Base-by-base conservation (phyloP, 2,113 vertebrate genomes). In the Garra rufa region DNA sequence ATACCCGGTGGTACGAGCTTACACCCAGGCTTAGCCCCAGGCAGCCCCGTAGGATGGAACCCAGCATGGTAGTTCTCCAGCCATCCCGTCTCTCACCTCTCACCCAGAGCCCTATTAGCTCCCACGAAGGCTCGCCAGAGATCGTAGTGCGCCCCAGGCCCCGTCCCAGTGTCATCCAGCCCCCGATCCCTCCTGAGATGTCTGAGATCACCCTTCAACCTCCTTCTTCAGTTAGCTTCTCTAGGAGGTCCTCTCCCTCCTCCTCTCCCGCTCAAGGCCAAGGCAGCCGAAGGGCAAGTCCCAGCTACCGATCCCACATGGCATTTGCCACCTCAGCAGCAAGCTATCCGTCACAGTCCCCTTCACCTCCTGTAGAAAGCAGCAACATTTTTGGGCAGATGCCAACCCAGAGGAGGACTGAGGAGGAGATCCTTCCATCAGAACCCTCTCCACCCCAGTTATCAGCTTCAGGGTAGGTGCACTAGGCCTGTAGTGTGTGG, bases 41-140 rank as follows among this genome's bases (percentile, higher is more conserved):
- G 92, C 97, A 97, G 92, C 93, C 92, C 92, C 95, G 97, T 91
- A 96, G 97, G 89, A 94, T 97, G 84, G 98, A 99, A 94, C 92
- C 97, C 92, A 96, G 97, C 94, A 95, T 97, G 95, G 97, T 99
- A 95, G 98, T 99, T 94, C 97, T 99, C 89, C 98, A 99, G 92
- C 98, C 98, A 85, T 99, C 98, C 8, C 95, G 97, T 92, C 98
- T 99, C 91, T 99, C 98, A 89, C 98, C 98, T 91, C 96, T 99
- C 82, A 98, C 97, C 91, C 98, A 99, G 95, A 99, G 98, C 77
- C 98, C 98, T 84, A 93, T 99, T 88, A 98, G 96, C 91, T 98
- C 97, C 89, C 96, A 96, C 1, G 95, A 97, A 50, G 96, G 97
- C 90, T 99, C 98, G 41, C 98, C 98, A 0, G 97, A 98, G 94